These are phyloP conservation scores for Triplophysa bombifrons DNA, from an alignment of 2,797 vertebrate genomes.

Conservation along the genomic window DNA sequence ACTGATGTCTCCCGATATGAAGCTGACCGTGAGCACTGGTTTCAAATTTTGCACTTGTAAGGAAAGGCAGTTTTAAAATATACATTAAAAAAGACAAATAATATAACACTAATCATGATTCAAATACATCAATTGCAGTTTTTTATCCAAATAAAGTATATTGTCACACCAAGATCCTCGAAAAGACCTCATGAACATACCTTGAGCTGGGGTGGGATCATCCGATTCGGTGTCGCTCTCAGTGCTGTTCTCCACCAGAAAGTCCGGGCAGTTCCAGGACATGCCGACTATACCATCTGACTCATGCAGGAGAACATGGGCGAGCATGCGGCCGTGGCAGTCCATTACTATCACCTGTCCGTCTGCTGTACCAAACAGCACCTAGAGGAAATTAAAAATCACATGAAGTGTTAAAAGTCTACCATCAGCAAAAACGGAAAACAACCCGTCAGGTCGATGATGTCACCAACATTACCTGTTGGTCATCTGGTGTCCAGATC, in stretches of 20 bases:
- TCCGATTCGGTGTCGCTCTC: slow-evolving; percentile 98
- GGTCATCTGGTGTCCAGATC: slow-evolving; percentile 99
- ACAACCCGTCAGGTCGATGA: neutral
- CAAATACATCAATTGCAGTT: neutral
- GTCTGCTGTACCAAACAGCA: slow-evolving; percentile 97
- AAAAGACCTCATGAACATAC: slow-evolving; percentile 67
- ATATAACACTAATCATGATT: neutral
- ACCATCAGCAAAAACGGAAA: neutral
- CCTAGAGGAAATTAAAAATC: slow-evolving; percentile 71
- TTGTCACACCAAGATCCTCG: neutral
- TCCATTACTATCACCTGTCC: slow-evolving; percentile 99
- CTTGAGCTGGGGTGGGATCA: slow-evolving; percentile 90
- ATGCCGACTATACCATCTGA: slow-evolving; percentile 97
- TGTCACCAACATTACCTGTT: slow-evolving; percentile 85
- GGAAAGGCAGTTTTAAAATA: slow-evolving; percentile 54
- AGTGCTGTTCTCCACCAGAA: slow-evolving; percentile 98
- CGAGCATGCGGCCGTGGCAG: slow-evolving; percentile 98
- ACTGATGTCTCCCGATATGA: slow-evolving; percentile 98
- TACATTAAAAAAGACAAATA: neutral
- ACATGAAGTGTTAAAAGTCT: neutral
- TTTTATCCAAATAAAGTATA: neutral
- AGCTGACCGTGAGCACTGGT: slow-evolving; percentile 96
- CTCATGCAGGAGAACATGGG: slow-evolving; percentile 96
- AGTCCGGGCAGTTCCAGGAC: slow-evolving; percentile 99
- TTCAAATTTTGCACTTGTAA: slow-evolving; percentile 88